Percentiles rank a stretch among this genome's conserved stretches.
These are phyloP conservation scores for Villa cingulata DNA, from an alignment of 2,888 invertebrate genomes.

Conservation along the genomic window DNA sequence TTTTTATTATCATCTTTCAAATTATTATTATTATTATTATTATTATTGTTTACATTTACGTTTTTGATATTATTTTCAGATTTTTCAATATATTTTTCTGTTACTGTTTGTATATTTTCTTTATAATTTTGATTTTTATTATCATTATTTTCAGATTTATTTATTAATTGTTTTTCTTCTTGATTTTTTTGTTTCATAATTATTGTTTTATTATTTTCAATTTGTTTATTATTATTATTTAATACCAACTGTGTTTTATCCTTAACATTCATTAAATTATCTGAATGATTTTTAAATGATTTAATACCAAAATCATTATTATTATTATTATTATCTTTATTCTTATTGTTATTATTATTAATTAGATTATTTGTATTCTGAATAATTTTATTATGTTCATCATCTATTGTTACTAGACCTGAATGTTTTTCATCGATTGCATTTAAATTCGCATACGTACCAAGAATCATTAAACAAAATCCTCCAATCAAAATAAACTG, in stretches of 20 bases:
- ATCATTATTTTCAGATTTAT: background rate
- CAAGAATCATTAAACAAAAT: slow-evolving; percentile 73
- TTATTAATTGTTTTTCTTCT: background rate
- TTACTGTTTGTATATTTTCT: background rate
- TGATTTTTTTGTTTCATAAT: background rate
- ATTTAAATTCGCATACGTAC: slow-evolving; percentile 78
- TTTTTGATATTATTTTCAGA: too few relatives aligned
- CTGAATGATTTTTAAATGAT: background rate
- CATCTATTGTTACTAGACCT: slow-evolving; percentile 19
- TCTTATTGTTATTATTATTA: too few relatives aligned
- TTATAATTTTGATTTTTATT: background rate
- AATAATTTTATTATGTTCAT: slow-evolving; percentile 5
- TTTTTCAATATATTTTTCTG: too few relatives aligned
- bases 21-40: too few relatives aligned
- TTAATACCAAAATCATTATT: background rate
- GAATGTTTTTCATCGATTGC: slow-evolving; percentile 49
- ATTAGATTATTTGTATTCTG: too few relatives aligned
- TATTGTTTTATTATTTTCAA: background rate
- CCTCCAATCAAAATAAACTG: slow-evolving; percentile 68
- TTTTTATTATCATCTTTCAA: background rate
- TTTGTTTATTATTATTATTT: slow-evolving; percentile 2
- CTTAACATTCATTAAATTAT: too few relatives aligned
- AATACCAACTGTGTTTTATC: too few relatives aligned
- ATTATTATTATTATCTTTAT: too few relatives aligned
- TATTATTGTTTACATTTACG: too few relatives aligned